Evolutionary conservation across 2,888 invertebrate genomes (phyloP).

Genomic region (Cybosia mesomella): DNA sequence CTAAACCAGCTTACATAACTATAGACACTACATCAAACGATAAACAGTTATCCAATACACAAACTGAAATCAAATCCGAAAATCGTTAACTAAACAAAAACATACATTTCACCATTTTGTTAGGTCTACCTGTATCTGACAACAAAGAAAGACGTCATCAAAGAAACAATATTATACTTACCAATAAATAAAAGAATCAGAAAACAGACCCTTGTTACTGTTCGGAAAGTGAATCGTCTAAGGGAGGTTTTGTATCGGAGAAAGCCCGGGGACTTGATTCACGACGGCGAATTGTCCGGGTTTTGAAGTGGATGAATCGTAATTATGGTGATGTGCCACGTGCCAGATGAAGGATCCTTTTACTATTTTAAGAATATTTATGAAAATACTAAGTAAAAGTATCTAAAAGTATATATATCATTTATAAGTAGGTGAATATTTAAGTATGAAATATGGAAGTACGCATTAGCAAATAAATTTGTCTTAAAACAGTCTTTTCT

Average conservation of each 20-base stretch:
- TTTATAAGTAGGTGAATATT: too few relatives aligned
- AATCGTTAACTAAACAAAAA: slow-evolving; percentile 33
- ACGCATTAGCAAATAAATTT: too few relatives aligned
- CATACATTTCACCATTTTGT: slow-evolving; percentile 28
- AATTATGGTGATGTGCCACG: slow-evolving; percentile 20
- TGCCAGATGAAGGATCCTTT: neutral
- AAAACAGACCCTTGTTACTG: slow-evolving; percentile 47
- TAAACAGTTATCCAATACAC: neutral
- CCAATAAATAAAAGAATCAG: slow-evolving; percentile 41
- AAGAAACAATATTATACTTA: slow-evolving; percentile 51
- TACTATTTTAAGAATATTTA: neutral
- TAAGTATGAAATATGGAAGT: too few relatives aligned
- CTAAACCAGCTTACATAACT: neutral
- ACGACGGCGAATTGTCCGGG: slow-evolving; percentile 31
- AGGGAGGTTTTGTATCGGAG: slow-evolving; percentile 33
- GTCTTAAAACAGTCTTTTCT: too few relatives aligned
- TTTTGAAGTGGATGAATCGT: slow-evolving; percentile 33
- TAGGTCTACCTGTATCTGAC: slow-evolving; percentile 43
- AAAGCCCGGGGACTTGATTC: slow-evolving; percentile 32
- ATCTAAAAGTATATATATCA: too few relatives aligned
- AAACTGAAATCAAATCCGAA: slow-evolving; percentile 6
- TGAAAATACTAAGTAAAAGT: neutral
- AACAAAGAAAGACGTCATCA: slow-evolving; percentile 52
- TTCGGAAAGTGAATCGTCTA: slow-evolving; percentile 30
- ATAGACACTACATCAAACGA: neutral